Base-by-base conservation (phyloP, 2,888 invertebrate genomes). In the Acanthosepion lycidas region DNA sequence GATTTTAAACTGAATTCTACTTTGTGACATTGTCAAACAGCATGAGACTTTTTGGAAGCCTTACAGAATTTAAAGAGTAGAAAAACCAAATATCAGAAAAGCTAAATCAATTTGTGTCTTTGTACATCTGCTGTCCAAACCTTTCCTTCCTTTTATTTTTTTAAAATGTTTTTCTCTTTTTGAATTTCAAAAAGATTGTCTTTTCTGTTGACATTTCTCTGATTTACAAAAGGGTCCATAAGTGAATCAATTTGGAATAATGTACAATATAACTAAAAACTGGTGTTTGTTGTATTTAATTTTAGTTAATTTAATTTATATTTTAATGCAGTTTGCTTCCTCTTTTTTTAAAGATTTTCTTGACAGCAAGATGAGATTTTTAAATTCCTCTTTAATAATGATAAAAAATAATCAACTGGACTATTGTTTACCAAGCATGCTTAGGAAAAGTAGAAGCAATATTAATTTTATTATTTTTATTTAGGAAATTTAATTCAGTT, bases 11-110 rank as follows among this genome's bases (percentile, higher is more conserved):
- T 33, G 78, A 78, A 78, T 78, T 78, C 78, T 78, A 78, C n/a
- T 33, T n/a, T 78, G n/a, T 78, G n/a, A 78, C 78, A 78, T 78
- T 78, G 78, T 78, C n/a, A 15, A 33, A 78, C n/a, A 78, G 78
- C n/a, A 78, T 78, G 78, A 78, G 78, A 78, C 78, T 33, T 78
- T 78, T n/a, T 33, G n/a, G 78, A 78, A 78, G 78, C 78, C 78
- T 78, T 78, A 78, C 78, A 15, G n/a, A 78, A 78, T n/a, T 78
- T 78, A 33, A 78, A 78, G 78, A 78, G 18, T 78, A 78, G 78
- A 18, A 33, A 8, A 78, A 33, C 33, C 78, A 78, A 78, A 78
- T 78, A 78, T 78, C 78, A 33, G 78, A 18, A 9, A 78, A 78
- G 33, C 4, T 15, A 78, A 78, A 78, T 59, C 23, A 20, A n/a